Evolutionary conservation across 2,797 vertebrate genomes (phyloP).

Genomic region (Mastacembelus armatus): DNA sequence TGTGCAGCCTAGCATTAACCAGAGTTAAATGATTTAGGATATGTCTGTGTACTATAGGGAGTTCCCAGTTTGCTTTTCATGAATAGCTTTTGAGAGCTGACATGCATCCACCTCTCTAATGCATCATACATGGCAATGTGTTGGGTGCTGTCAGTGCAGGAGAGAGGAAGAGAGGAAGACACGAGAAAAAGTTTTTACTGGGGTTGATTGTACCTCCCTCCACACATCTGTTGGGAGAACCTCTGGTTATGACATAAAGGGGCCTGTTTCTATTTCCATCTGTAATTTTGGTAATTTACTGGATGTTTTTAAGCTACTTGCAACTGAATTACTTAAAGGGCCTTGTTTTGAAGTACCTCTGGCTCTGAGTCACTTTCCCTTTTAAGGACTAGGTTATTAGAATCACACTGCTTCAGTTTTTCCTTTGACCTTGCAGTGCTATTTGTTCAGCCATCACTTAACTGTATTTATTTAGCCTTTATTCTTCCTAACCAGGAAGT

Average conservation of each 20-base stretch:
- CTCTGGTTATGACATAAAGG: constrained; percentile 59
- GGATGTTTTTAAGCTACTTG: constrained; percentile 66
- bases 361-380: constrained; percentile 41
- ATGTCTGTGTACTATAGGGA: constrained; percentile 66
- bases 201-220: constrained; percentile 11
- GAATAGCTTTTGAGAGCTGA: constrained; percentile 24
- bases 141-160: no score
- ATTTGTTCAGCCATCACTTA: constrained; percentile 47
- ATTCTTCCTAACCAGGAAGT: constrained; percentile 55
- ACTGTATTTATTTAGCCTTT: constrained; percentile 43
- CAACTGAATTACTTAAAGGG: constrained; percentile 39
- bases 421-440: constrained; percentile 46
- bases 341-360: constrained; percentile 38
- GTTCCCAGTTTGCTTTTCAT: constrained; percentile 50
- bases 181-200: constrained; percentile 9
- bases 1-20: constrained; percentile 75
- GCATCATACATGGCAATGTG: constrained; percentile 34
- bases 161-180: constrained; percentile 3
- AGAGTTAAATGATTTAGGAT: constrained; percentile 72
- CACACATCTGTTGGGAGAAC: constrained; percentile 51
- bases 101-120: no score
- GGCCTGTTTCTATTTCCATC: constrained; percentile 63
- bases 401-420: constrained; percentile 40
- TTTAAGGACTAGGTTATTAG: constrained; percentile 53
- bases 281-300: constrained; percentile 69